Percentiles rank a stretch among this genome's conserved stretches.
phyloP scores from a whole-genome alignment of 2,113 vertebrate species.

The Motacilla tschutschensis region DNA sequence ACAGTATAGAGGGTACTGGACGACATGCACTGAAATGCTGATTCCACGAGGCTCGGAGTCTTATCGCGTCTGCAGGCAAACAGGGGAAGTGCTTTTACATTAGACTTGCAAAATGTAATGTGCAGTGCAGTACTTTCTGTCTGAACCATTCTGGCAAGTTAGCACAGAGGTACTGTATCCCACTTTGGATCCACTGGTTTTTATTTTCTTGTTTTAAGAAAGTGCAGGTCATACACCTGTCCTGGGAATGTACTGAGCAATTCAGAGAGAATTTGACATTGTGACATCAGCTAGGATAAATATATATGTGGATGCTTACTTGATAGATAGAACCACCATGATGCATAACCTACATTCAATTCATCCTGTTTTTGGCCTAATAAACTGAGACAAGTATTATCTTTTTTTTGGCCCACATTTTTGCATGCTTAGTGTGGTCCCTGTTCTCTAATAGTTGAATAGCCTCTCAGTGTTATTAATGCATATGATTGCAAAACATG shows the following conservation, averaged over 20 bases:
- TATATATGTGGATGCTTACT: background rate
- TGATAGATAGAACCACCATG: background rate
- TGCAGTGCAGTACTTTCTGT: conserved; percentile 8
- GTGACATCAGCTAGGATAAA: background rate
- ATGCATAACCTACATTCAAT: background rate
- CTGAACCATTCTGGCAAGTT: background rate
- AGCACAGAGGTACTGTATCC: background rate
- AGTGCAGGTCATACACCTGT: background rate
- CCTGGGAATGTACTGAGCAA: background rate
- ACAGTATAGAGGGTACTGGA: background rate
- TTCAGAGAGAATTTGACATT: background rate
- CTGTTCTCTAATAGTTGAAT: background rate
- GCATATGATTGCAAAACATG: background rate
- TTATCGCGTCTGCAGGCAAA: conserved; percentile 39
- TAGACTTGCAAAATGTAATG: conserved; percentile 46
- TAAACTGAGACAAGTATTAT: background rate
- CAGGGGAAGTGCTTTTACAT: conserved; percentile 27
- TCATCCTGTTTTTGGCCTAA: background rate
- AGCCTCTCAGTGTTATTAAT: background rate
- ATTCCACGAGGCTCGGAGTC: background rate
- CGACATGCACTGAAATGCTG: conserved; percentile 27
- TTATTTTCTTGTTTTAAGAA: background rate
- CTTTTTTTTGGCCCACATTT: background rate
- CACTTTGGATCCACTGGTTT: background rate
- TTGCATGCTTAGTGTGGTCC: background rate